These are phyloP conservation scores for Lagopus leucura DNA, from an alignment of 2,113 vertebrate genomes.

Conservation along the genomic window DNA sequence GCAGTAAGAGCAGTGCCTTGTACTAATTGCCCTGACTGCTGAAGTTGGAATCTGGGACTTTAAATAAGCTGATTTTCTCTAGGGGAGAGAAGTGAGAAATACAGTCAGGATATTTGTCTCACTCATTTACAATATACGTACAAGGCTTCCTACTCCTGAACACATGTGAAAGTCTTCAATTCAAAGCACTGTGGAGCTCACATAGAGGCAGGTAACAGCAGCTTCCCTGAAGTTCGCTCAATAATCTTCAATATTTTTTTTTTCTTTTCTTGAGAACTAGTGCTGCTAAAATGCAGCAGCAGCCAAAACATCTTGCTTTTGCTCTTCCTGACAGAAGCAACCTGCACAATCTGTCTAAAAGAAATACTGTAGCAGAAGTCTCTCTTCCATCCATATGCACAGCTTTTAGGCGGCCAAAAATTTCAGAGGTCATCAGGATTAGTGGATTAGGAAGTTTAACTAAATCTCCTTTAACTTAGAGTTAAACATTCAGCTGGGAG, in stretches of 20 bases:
- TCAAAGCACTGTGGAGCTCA: background rate
- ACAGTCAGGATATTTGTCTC: background rate
- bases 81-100: background rate
- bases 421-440: background rate
- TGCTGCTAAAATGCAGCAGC: background rate
- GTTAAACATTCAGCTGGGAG: background rate
- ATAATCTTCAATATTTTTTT: background rate
- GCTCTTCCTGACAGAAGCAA: background rate
- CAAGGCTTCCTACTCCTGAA: background rate
- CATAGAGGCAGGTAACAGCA: background rate
- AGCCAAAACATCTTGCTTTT: background rate
- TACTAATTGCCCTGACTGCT: background rate
- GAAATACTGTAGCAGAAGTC: background rate
- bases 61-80: background rate
- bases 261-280: background rate
- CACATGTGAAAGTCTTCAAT: background rate
- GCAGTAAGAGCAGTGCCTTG: background rate
- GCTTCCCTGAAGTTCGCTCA: background rate
- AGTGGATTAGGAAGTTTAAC: background rate
- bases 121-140: background rate
- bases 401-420: background rate
- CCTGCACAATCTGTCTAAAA: background rate
- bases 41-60: background rate
- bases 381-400: background rate
- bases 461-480: background rate